A percentile compares a stretch with the other conserved stretches of the same genome.
phyloP scores from a whole-genome alignment of 2,113 vertebrate genomes.

The Mola mola region DNA sequence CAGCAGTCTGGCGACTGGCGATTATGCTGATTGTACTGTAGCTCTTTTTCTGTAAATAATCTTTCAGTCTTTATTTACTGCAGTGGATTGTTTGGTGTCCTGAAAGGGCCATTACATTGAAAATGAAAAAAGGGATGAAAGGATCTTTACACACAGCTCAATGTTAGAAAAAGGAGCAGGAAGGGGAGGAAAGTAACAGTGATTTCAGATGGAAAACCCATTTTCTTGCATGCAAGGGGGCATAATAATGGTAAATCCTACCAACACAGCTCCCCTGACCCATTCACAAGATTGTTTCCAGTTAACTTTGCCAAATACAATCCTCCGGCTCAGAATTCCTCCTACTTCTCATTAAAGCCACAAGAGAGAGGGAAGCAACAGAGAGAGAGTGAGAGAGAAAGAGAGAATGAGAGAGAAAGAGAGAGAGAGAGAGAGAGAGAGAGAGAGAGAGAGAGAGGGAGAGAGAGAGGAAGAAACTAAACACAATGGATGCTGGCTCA shows the following conservation, averaged over 20 bases:
- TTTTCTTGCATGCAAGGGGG: constrained; percentile 34
- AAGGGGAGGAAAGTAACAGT: constrained; percentile 14
- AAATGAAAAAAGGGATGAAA: constrained; percentile 25
- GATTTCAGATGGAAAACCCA: constrained; percentile 30
- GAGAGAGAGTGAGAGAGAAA: constrained; percentile 2
- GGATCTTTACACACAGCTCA: constrained; percentile 16
- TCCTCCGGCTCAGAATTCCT: constrained; percentile 66
- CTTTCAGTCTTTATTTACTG: constrained; percentile 43
- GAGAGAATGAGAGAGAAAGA: constrained; percentile 14
- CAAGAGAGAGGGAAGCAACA: constrained; percentile 58
- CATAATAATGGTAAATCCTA: constrained; percentile 50
- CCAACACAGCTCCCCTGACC: constrained; percentile 54
- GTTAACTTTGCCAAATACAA: constrained; percentile 70
- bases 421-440: constrained; percentile 2
- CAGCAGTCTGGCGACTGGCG: too few species aligned
- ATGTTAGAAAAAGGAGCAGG: constrained; percentile 18
- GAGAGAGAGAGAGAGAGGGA: constrained; percentile 17
- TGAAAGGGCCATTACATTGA: constrained; percentile 55
- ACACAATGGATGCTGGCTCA: constrained; percentile 76
- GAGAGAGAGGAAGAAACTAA: constrained; percentile 69
- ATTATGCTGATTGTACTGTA: too few species aligned
- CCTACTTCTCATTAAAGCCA: constrained; percentile 70
- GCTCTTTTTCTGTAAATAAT: constrained; percentile 17
- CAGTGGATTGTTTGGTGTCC: constrained; percentile 44
- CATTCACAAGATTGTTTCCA: constrained; percentile 66